Conservation (phyloP, 1,140 invertebrate genomes). For the Drosophila mojavensis region DNA sequence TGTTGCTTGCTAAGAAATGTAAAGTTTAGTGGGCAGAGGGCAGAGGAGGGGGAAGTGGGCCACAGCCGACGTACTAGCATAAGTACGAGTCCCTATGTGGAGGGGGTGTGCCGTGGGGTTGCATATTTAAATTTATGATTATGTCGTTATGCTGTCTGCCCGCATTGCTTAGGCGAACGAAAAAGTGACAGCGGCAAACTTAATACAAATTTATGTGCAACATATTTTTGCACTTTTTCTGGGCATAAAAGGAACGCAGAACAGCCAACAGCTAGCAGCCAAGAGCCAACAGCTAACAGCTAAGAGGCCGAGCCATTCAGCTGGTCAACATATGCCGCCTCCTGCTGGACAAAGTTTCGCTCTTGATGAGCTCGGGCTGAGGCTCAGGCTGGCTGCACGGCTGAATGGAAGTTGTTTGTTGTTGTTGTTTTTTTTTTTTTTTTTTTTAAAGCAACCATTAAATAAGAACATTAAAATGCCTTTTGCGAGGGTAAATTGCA, state of each 20-base stretch:
- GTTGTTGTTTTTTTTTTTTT: conserved; percentile 11
- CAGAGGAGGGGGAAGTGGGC: background rate
- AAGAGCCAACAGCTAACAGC: background rate
- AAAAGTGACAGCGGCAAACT: conserved; percentile 81
- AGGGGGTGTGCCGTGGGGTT: conserved; percentile 44
- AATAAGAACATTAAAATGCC: conserved; percentile 73
- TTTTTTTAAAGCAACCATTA: conserved; percentile 59
- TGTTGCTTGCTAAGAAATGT: conserved; percentile 52
- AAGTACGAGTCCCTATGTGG: conserved; percentile 8
- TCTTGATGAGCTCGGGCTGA: conserved; percentile 18
- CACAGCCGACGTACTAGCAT: background rate
- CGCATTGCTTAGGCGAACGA: conserved; percentile 67
- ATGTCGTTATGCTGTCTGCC: conserved; percentile 82
- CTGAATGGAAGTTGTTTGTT: conserved; percentile 20
- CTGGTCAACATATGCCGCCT: conserved; percentile 46
- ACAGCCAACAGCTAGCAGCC: background rate
- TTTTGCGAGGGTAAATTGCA: conserved; percentile 62
- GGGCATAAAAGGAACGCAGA: conserved; percentile 1
- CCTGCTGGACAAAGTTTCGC: conserved; percentile 38
- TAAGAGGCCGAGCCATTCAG: background rate
- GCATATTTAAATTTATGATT: conserved; percentile 83
- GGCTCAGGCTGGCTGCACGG: background rate
- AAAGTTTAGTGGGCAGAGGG: conserved; percentile 29
- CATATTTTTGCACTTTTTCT: conserved; percentile 79
- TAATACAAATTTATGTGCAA: conserved; percentile 82